These are phyloP conservation scores for Thinocorus orbignyianus DNA, from an alignment of 2,113 vertebrate species.

Conservation along the genomic window DNA sequence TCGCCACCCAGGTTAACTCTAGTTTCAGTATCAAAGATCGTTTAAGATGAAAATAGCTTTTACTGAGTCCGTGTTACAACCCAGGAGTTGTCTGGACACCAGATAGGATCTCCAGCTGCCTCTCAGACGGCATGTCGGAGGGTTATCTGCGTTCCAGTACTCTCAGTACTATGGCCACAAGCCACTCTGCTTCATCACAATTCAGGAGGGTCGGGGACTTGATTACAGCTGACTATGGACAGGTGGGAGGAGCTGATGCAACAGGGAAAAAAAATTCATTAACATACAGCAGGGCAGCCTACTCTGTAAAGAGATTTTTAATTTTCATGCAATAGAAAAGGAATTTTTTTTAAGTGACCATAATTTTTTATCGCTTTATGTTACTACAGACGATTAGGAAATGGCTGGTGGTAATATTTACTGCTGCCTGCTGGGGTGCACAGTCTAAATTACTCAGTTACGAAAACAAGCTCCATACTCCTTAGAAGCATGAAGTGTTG, in stretches of 20 bases:
- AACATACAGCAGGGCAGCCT: background rate
- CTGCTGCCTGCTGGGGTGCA: background rate
- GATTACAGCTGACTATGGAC: background rate
- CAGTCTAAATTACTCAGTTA: background rate
- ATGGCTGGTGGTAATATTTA: background rate
- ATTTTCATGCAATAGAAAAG: background rate
- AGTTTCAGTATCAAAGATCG: constrained; percentile 37
- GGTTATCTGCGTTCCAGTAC: background rate
- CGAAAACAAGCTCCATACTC: background rate
- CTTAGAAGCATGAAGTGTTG: background rate
- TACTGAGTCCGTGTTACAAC: background rate
- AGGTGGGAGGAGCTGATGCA: background rate
- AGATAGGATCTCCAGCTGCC: constrained; percentile 28
- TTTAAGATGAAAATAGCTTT: constrained; percentile 42
- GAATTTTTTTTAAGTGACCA: background rate
- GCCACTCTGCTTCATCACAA: background rate
- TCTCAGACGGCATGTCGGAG: background rate
- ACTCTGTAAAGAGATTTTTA: background rate
- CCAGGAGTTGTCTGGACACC: background rate
- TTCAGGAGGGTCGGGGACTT: background rate
- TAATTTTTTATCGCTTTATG: background rate
- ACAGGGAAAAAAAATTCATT: background rate
- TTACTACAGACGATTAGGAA: background rate
- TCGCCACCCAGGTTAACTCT: background rate
- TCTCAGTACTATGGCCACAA: background rate